Conservation (phyloP, 2,888 invertebrate species). For the Agrochola lychnidis region DNA sequence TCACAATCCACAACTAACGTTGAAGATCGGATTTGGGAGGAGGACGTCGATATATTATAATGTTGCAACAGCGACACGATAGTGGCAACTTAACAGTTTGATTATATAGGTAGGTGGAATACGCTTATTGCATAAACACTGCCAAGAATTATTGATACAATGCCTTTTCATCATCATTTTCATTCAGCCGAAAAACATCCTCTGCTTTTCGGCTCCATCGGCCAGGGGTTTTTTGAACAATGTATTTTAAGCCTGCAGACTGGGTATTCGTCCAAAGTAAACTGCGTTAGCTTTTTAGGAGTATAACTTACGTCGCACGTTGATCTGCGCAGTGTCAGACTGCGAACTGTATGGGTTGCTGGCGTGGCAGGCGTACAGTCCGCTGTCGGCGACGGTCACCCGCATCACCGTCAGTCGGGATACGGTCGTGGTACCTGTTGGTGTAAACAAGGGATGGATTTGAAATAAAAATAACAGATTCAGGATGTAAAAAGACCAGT, state of each 20-base stretch:
- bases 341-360: conserved; percentile 93
- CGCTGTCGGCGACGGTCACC: conserved; percentile 93
- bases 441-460: not conserved
- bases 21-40: not conserved
- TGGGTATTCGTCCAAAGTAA: not conserved
- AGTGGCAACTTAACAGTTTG: not conserved
- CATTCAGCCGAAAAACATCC: not conserved
- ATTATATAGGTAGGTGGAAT: not conserved
- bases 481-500: not conserved
- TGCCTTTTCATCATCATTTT: not conserved
- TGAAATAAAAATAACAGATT: not conserved
- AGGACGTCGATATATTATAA: not conserved
- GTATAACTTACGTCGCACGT: conserved; percentile 93
- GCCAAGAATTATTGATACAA: not conserved
- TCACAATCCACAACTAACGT: not conserved
- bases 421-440: conserved; percentile 76
- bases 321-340: conserved; percentile 92
- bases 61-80: not conserved
- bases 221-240: not conserved
- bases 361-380: conserved; percentile 96
- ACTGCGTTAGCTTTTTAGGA: not conserved
- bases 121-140: not conserved
- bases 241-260: not conserved
- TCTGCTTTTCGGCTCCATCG: not conserved
- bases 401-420: conserved; percentile 93